Evolutionary conservation across 2,113 vertebrate genomes (phyloP).

Genomic region (Thinocorus orbignyianus): DNA sequence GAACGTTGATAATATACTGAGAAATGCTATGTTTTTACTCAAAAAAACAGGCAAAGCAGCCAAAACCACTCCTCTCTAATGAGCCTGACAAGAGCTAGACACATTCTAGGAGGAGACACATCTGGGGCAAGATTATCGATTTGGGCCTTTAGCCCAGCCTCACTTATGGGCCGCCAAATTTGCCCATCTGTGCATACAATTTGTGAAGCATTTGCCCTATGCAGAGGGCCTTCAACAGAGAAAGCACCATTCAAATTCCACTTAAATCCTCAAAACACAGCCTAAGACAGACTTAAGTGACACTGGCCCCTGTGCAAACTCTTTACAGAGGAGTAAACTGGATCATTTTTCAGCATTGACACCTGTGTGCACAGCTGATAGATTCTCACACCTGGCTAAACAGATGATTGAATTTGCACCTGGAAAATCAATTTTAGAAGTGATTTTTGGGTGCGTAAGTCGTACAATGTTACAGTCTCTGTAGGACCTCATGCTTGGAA

Average conservation of each 20-base stretch:
- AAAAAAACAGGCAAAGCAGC: not conserved
- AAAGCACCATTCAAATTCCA: not conserved
- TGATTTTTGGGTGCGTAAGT: not conserved
- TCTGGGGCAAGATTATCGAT: constrained; percentile 31
- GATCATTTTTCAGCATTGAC: constrained; percentile 10
- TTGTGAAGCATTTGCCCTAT: not conserved
- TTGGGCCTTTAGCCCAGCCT: constrained; percentile 12
- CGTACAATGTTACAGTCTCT: not conserved
- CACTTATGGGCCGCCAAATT: not conserved
- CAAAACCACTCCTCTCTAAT: constrained; percentile 22
- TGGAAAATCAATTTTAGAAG: constrained; percentile 21
- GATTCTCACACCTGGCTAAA: constrained; percentile 49
- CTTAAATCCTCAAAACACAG: not conserved
- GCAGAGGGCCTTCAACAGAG: not conserved
- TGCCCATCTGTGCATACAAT: constrained; percentile 1
- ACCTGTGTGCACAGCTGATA: constrained; percentile 10
- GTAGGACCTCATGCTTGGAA: not conserved
- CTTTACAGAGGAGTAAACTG: not conserved
- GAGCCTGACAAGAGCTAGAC: constrained; percentile 38
- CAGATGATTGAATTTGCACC: constrained; percentile 21
- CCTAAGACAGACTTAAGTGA: not conserved
- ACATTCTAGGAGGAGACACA: constrained; percentile 25
- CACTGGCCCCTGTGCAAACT: not conserved
- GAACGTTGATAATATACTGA: not conserved
- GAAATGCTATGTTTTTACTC: constrained; percentile 2